Evolutionary conservation across 2,888 invertebrate genomes (phyloP), one percentile per base, ranked within the genome.

Genomic region (Omphaloscelis lunosa): DNA sequence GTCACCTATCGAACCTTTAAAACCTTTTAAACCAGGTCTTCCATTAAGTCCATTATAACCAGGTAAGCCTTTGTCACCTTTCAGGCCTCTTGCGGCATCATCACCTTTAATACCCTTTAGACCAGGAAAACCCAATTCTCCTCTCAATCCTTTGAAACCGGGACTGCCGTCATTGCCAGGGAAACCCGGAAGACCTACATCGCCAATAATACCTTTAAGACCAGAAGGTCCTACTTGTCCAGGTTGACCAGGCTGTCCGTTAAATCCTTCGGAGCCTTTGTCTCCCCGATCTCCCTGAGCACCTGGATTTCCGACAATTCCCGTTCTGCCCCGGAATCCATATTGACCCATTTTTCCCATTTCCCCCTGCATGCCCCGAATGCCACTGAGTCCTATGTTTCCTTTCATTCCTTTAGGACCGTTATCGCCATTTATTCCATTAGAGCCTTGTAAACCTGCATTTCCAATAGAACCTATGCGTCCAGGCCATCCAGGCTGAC

Each of bases 401-500:
- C 98, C 98, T 89, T 97, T 97, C 72, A 93, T 91, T 74, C 98
- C 98, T 75, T 95, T 94, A 29, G 91, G 93, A 7, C 97, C 97
- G 1, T 83, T 68, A 73, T 91, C 90, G 91, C 97, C 92, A 82
- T 86, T 88, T 53, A 91, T 68, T 84, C 97, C 94, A 88, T 93
- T 87, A 0, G 72, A 67, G 63, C 97, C 97, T 88, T 91, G 93
- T 59, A 91, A 88, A 15, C 97, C 97, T 58, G 93, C 93, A 12
- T 94, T 91, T 72, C 97, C 99, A 94, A 98, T 89, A 41, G 56
- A 75, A 27, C 96, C 99, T 51, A 97, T 95, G 41, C 79, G 79
- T 41, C 99, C 99, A 8, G 98, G 97, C 91, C 97, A 97, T 59
- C 99, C 99, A 72, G 97, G 97, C 84, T 97, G 97, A 80, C 99